Conservation (phyloP, 2,888 invertebrate genomes). For the Folsomia manolachei region DNA sequence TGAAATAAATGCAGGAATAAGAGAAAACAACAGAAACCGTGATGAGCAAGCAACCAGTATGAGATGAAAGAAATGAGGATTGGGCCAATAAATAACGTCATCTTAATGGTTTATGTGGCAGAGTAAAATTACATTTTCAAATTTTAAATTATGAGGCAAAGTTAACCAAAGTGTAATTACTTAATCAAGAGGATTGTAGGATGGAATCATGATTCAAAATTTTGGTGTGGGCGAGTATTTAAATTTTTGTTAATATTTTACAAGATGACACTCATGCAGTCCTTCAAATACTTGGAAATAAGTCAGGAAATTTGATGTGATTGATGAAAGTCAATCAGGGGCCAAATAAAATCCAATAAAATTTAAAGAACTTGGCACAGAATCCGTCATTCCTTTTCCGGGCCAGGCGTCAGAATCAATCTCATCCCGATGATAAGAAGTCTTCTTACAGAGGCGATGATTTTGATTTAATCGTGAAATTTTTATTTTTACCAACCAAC, state of each 20-base stretch:
- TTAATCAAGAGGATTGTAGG: background rate
- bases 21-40: no score
- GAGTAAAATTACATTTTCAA: background rate
- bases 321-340: background rate
- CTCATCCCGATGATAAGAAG: background rate
- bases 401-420: background rate
- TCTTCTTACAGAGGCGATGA: no score
- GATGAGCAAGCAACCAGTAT: no score
- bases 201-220: no score
- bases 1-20: background rate
- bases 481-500: background rate
- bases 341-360: background rate
- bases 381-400: background rate
- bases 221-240: no score
- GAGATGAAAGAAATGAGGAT: slow-evolving; percentile 1
- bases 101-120: slow-evolving; percentile 5
- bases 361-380: background rate
- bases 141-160: background rate
- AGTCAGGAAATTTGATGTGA: background rate
- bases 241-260: no score
- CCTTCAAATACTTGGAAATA: no score
- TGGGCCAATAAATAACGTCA: slow-evolving; percentile 1
- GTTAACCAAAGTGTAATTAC: no score
- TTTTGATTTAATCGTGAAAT: no score
- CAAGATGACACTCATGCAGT: no score